Percentiles rank a stretch among this genome's conserved stretches.
Conservation (phyloP, 2,797 vertebrate species). For the Liasis olivaceus region DNA sequence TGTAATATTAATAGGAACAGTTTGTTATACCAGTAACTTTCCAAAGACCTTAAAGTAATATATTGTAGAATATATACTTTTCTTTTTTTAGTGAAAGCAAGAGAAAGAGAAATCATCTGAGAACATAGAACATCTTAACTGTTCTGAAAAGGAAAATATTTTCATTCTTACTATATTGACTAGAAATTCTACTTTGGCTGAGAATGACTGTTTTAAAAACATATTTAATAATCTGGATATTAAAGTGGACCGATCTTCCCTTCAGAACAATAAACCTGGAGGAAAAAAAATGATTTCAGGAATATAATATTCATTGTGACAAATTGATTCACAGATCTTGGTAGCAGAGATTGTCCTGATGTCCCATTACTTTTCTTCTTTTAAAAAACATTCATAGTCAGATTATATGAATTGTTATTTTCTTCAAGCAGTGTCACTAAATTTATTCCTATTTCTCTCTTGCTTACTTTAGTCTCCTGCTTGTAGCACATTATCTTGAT, state of each 20-base stretch:
- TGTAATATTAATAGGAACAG: background rate
- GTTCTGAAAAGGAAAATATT: background rate
- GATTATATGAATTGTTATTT: background rate
- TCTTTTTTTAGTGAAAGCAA: background rate
- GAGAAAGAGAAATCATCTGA: background rate
- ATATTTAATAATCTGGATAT: background rate
- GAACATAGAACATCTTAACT: background rate
- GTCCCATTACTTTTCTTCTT: background rate
- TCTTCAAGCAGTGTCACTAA: background rate
- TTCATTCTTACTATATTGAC: background rate
- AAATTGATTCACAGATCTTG: background rate
- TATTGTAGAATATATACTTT: background rate
- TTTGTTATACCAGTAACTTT: background rate
- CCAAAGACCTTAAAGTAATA: background rate
- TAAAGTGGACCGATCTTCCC: background rate
- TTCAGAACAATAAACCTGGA: slow-evolving; percentile 21
- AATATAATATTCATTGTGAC: background rate
- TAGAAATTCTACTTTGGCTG: background rate
- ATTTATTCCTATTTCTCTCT: background rate
- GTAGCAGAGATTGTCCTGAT: background rate
- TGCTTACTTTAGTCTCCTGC: background rate
- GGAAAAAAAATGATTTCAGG: slow-evolving; percentile 16
- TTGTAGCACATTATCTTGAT: background rate
- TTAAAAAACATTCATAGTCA: background rate
- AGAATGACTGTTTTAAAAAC: background rate